Evolutionary conservation across 2,113 vertebrate species (phyloP).

Genomic region (Tetraodon nigroviridis): DNA sequence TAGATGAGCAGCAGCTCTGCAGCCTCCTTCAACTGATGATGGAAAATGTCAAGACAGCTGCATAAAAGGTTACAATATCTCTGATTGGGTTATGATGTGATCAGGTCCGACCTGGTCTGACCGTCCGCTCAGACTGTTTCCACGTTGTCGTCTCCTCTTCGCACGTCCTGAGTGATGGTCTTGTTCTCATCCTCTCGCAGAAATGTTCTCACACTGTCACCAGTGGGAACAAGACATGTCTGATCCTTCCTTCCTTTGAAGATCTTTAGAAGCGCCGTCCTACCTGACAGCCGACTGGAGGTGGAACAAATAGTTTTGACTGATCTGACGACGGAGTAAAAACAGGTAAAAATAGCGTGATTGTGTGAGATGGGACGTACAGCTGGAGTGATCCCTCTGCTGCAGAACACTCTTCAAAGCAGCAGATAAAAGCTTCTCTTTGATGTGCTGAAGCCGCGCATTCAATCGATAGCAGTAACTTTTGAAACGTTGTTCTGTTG

Average conservation of each 20-base stretch:
- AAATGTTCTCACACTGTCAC: not conserved
- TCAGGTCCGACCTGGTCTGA: no score
- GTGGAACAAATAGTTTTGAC: no score
- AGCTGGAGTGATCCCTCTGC: constrained; percentile 41
- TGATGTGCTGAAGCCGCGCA: constrained; percentile 31
- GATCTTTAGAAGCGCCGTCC: no score
- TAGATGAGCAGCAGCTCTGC: no score
- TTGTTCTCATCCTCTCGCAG: no score
- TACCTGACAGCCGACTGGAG: constrained; percentile 2
- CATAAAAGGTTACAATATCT: no score
- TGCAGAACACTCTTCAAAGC: constrained; percentile 15
- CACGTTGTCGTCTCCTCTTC: not conserved
- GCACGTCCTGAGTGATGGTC: no score
- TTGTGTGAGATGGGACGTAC: constrained; percentile 2
- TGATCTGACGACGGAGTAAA: no score
- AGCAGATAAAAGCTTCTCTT: constrained; percentile 42
- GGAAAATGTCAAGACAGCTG: not conserved
- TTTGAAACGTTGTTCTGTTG: constrained; percentile 38
- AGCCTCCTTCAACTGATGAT: not conserved
- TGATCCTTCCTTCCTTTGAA: no score
- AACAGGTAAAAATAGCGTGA: no score
- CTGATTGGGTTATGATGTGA: not conserved
- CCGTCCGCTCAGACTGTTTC: not conserved
- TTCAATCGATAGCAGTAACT: constrained; percentile 55
- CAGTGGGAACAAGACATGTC: not conserved